Conservation (phyloP, 2,797 vertebrate species). For the Syncerus caffer region DNA sequence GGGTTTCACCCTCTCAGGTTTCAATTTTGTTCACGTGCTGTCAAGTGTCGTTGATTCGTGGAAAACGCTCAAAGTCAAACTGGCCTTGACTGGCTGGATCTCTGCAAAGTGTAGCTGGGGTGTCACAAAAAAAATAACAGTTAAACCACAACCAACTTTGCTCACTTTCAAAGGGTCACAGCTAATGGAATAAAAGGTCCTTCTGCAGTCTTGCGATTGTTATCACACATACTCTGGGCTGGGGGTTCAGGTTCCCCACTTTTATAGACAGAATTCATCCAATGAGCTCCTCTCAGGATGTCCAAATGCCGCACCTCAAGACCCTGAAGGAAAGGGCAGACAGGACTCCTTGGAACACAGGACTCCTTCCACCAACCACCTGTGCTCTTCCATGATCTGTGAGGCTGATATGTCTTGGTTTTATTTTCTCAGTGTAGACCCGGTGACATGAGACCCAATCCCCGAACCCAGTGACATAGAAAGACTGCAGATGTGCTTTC, state of each 20-base stretch:
- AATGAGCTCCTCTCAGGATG: neutral
- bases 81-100: slow-evolving; percentile 42
- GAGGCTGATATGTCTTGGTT: neutral
- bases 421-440: neutral
- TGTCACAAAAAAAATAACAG: slow-evolving; percentile 60
- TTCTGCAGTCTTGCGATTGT: neutral
- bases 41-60: slow-evolving; percentile 67
- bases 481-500: neutral
- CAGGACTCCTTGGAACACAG: neutral
- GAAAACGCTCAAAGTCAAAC: slow-evolving; percentile 72
- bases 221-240: too few relatives aligned
- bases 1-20: neutral
- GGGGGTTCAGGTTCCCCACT: neutral
- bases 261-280: neutral
- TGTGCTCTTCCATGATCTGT: neutral
- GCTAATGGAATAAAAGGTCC: slow-evolving; percentile 45
- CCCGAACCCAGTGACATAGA: neutral
- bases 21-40: neutral
- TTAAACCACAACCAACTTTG: slow-evolving; percentile 79
- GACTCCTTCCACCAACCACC: neutral
- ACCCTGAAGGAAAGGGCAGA: neutral
- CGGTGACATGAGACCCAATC: neutral
- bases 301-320: rapidly evolving
- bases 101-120: neutral
- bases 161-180: slow-evolving; percentile 52